Percentiles rank a stretch among this genome's conserved stretches.
Conservation (phyloP, 2,113 vertebrate species). For the Pluvialis apricaria region DNA sequence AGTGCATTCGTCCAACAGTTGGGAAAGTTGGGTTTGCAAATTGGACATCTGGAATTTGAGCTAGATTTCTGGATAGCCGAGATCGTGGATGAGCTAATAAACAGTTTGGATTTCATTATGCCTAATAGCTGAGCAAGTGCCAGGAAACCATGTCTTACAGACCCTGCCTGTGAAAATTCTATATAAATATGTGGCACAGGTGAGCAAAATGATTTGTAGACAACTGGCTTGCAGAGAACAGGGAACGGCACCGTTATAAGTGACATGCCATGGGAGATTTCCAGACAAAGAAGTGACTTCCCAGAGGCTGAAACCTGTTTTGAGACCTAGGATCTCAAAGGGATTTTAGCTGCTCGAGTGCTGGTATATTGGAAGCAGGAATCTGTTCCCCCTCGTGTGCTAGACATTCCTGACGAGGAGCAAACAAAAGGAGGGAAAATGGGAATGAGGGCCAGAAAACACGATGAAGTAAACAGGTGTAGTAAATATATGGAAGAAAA, state of each 20-base stretch:
- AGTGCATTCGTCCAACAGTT: constrained; percentile 9
- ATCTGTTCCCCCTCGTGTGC: not conserved
- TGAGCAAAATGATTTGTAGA: not conserved
- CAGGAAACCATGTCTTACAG: constrained; percentile 28
- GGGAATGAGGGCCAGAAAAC: not conserved
- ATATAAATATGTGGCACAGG: not conserved
- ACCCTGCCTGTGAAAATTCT: not conserved
- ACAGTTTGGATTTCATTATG: constrained; percentile 51
- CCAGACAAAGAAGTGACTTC: not conserved
- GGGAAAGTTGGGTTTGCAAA: constrained; percentile 39
- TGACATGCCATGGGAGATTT: not conserved
- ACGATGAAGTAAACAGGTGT: not conserved
- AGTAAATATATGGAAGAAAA: not conserved
- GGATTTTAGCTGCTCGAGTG: not conserved
- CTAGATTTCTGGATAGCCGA: constrained; percentile 41
- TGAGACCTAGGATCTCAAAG: not conserved
- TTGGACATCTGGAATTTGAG: constrained; percentile 52
- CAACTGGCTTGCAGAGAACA: not conserved
- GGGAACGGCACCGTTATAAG: not conserved
- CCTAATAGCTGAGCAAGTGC: not conserved
- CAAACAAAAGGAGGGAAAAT: not conserved
- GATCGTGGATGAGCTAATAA: constrained; percentile 60
- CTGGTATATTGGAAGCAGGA: not conserved
- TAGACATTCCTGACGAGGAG: not conserved
- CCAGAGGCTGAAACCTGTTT: not conserved